Evolutionary conservation across 2,113 vertebrate genomes (phyloP).

Genomic region (Notothenia coriiceps): DNA sequence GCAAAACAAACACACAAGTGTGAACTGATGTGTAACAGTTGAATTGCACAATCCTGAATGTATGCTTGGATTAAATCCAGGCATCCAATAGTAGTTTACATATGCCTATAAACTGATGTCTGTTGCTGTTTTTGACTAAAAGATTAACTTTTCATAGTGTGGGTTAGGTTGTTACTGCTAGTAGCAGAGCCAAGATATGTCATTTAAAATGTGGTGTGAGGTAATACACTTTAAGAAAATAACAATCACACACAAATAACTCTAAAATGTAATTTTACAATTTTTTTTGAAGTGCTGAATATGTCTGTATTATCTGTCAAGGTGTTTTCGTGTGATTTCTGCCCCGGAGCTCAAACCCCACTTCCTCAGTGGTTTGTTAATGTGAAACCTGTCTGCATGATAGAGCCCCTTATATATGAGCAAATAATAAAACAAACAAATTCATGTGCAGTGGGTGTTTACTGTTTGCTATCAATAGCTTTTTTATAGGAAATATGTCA

Average conservation of each 20-base stretch:
- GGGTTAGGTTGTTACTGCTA: background rate
- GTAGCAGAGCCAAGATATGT: background rate
- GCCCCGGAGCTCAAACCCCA: background rate
- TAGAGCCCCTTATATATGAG: background rate
- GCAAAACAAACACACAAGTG: conserved; percentile 4
- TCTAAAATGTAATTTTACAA: background rate
- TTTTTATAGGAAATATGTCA: background rate
- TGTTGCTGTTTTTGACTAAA: background rate
- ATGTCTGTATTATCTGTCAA: background rate
- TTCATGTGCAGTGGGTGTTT: background rate
- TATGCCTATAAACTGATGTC: background rate
- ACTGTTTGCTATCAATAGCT: background rate
- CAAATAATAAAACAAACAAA: background rate
- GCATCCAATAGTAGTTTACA: background rate
- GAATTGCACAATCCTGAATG: background rate
- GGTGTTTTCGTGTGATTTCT: background rate
- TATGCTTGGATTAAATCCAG: background rate
- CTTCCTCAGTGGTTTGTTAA: background rate
- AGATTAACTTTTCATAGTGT: background rate
- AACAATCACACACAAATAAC: background rate
- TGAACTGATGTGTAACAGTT: conserved; percentile 15
- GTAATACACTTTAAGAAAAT: background rate
- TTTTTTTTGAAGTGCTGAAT: background rate
- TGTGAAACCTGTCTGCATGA: background rate
- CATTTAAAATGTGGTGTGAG: background rate